These are phyloP conservation scores for Mastigias papua DNA, from an alignment of 30 jellyfish, hydroid and myxozoan species.

Conservation along the genomic window DNA sequence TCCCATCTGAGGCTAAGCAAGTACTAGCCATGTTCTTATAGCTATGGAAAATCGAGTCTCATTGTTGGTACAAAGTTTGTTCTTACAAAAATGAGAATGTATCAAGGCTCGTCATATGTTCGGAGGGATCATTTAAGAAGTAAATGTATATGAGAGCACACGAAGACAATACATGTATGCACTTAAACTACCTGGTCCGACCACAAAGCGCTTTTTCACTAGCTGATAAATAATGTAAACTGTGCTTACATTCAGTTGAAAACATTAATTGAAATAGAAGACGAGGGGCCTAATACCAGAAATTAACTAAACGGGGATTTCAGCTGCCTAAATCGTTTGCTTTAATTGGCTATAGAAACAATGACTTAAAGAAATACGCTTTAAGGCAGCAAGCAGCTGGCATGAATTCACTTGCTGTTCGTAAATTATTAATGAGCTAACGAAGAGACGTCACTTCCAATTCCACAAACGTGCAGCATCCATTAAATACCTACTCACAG, in stretches of 20 bases:
- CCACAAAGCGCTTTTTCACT: slow-evolving; percentile 1
- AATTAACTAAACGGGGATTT: not conserved
- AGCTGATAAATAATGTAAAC: not conserved
- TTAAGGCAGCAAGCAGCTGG: not conserved
- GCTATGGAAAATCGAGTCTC: too few relatives aligned
- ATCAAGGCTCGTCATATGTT: too few relatives aligned
- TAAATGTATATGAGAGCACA: too few relatives aligned
- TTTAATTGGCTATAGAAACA: not conserved
- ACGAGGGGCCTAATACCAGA: not conserved
- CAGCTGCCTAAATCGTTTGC: not conserved
- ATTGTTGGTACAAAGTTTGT: too few relatives aligned
- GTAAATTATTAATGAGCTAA: not conserved
- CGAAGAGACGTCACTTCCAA: not conserved
- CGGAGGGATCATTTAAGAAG: not conserved
- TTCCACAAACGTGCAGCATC: not conserved
- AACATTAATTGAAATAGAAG: not conserved
- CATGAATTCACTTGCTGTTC: not conserved
- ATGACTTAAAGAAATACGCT: not conserved
- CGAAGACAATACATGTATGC: not conserved
- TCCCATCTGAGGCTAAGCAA: too few relatives aligned
- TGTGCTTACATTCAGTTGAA: not conserved
- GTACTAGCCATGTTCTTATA: too few relatives aligned
- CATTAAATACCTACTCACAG: not conserved
- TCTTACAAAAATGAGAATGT: too few relatives aligned
- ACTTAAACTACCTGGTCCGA: not conserved